Conservation (phyloP, 30 jellyfish, hydroid and myxozoan genomes). For the Hydractinia symbiolongicarpus region DNA sequence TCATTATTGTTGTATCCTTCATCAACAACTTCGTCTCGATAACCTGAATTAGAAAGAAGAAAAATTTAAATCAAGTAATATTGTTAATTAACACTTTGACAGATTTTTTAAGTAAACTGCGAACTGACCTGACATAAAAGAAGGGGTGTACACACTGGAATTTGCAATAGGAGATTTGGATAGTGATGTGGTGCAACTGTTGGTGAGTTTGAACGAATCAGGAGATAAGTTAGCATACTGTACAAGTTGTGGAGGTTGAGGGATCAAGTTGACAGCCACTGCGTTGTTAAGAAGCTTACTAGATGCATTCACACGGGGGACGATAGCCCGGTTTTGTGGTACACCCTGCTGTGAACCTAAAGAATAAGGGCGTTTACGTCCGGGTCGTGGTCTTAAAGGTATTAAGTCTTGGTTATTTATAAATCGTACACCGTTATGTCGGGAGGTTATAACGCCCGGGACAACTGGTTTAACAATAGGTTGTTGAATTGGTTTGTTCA, state of each 20-base stretch:
- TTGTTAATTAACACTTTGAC: neutral
- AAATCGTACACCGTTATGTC: constrained; percentile 24
- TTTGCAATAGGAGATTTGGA: neutral
- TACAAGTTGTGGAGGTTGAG: constrained; percentile 89
- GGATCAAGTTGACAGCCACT: constrained; percentile 92
- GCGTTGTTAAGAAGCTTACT: constrained; percentile 34
- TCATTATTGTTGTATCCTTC: constrained; percentile 23
- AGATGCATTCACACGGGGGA: constrained; percentile 21
- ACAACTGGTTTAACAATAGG: constrained; percentile 17
- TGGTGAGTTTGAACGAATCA: constrained; percentile 61
- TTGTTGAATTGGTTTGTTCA: constrained; percentile 2
- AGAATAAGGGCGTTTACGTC: constrained; percentile 3
- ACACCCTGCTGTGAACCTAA: constrained; percentile 11
- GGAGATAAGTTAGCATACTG: constrained; percentile 77
- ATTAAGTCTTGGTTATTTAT: constrained; percentile 12
- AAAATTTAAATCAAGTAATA: neutral
- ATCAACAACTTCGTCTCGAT: constrained; percentile 27
- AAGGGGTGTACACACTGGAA: too few relatives aligned
- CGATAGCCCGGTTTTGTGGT: constrained; percentile 2
- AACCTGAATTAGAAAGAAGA: neutral
- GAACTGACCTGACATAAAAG: neutral
- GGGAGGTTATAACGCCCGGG: constrained; percentile 20
- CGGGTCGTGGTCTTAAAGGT: constrained; percentile 39
- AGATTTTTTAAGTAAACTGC: neutral
- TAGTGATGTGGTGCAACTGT: constrained; percentile 48